These are phyloP conservation scores for Callipepla californica DNA, from an alignment of 2,113 vertebrate species.

Conservation along the genomic window DNA sequence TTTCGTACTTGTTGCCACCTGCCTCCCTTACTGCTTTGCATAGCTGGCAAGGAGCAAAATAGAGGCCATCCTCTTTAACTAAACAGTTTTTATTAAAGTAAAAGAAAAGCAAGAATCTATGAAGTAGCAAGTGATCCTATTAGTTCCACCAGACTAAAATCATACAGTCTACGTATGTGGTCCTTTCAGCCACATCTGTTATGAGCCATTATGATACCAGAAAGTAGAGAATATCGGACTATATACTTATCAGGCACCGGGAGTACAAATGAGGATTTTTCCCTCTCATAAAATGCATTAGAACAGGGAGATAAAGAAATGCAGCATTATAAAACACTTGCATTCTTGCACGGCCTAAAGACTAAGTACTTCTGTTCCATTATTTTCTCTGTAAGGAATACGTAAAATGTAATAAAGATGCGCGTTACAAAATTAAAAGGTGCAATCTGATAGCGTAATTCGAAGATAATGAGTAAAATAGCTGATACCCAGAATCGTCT, in stretches of 20 bases:
- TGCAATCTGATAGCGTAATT: conserved; percentile 17
- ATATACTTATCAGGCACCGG: conserved; percentile 65
- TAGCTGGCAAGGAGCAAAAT: conserved; percentile 72
- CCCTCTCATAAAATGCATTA: background rate
- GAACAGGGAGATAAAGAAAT: background rate
- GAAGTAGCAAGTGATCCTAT: conserved; percentile 88
- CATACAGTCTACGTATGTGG: conserved; percentile 89
- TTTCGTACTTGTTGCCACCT: conserved; percentile 71
- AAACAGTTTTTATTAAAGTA: conserved; percentile 80
- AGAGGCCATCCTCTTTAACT: conserved; percentile 79
- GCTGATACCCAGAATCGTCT: conserved; percentile 13
- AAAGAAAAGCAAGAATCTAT: conserved; percentile 81
- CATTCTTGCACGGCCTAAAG: background rate
- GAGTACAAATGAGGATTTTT: conserved; percentile 72
- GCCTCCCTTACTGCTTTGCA: conserved; percentile 80
- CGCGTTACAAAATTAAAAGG: background rate
- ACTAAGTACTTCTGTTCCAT: background rate
- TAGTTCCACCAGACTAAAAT: conserved; percentile 91
- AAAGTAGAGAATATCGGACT: conserved; percentile 72
- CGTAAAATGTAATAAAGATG: background rate
- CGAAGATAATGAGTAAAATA: conserved; percentile 57
- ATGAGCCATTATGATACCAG: conserved; percentile 78
- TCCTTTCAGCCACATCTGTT: conserved; percentile 89
- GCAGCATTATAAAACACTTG: background rate
- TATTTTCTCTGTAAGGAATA: background rate